These are phyloP conservation scores for Propsilocerus akamusi DNA, from an alignment of 1,140 invertebrate genomes.

Conservation along the genomic window DNA sequence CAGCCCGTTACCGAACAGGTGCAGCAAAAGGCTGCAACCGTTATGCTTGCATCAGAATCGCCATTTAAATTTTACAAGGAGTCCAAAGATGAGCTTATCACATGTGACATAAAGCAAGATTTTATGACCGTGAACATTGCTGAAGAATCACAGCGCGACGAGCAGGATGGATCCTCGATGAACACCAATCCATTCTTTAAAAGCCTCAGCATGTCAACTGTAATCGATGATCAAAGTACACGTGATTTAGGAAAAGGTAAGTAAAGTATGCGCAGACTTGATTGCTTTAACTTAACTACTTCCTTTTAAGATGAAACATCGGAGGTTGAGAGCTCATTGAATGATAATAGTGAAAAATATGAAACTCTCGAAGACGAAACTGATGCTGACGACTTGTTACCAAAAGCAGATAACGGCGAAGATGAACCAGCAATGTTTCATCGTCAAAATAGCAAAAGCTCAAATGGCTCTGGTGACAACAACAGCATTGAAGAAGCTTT, in stretches of 20 bases:
- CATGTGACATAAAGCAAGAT: too few species aligned
- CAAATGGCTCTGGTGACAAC: background rate
- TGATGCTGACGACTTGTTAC: background rate
- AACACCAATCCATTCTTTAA: too few species aligned
- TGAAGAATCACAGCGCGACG: too few species aligned
- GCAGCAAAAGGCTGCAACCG: background rate
- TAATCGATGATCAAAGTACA: too few species aligned
- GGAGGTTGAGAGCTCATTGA: background rate
- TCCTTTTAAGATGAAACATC: background rate
- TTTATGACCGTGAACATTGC: too few species aligned
- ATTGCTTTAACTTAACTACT: too few species aligned
- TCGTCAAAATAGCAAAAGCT: background rate
- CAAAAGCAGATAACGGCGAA: background rate
- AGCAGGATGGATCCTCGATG: too few species aligned
- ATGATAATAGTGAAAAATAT: constrained; percentile 1
- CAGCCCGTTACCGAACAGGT: background rate
- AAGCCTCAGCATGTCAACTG: too few species aligned
- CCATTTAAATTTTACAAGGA: too few species aligned
- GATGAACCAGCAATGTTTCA: background rate
- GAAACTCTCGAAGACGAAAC: background rate
- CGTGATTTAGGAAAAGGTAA: too few species aligned
- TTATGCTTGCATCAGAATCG: background rate
- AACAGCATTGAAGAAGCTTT: constrained; percentile 8
- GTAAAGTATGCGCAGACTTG: too few species aligned
- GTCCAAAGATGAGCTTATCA: too few species aligned